Percentiles rank a stretch among this genome's conserved stretches.
These are phyloP conservation scores for Chrysopa pallens DNA, from an alignment of 1,140 invertebrate species.

Conservation along the genomic window DNA sequence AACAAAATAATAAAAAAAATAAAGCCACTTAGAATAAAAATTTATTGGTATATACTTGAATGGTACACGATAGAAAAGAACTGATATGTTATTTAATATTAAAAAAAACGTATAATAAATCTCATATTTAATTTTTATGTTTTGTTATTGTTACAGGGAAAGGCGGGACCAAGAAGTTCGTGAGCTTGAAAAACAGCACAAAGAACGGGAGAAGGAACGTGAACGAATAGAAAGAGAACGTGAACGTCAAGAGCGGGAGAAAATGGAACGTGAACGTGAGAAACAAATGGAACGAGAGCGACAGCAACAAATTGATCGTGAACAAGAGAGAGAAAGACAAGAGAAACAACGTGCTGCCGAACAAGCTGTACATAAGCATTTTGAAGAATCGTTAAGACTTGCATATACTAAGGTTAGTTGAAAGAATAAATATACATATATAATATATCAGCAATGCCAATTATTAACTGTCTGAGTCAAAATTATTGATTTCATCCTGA, in stretches of 20 bases:
- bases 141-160: constrained; percentile 20
- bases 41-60: no score
- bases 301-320: constrained; percentile 30
- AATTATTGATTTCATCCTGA: no score
- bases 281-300: constrained; percentile 25
- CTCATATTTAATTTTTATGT: no score
- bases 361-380: constrained; percentile 74
- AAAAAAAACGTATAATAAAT: no score
- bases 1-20: no score
- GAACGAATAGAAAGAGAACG: constrained; percentile 25
- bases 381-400: constrained; percentile 68
- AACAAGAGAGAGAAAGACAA: constrained; percentile 35
- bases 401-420: constrained; percentile 61
- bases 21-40: no score
- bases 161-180: constrained; percentile 42
- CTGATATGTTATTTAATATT: no score
- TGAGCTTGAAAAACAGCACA: constrained; percentile 38
- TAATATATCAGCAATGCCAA: not conserved
- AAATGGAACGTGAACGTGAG: constrained; percentile 34
- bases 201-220: constrained; percentile 35
- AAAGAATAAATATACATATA: constrained; percentile 1
- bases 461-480: no score
- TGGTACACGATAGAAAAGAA: no score
- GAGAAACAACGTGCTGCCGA: constrained; percentile 49
- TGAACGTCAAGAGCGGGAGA: constrained; percentile 22